Evolutionary conservation across 2,888 invertebrate genomes (phyloP).

Genomic region (Mayetiola destructor): DNA sequence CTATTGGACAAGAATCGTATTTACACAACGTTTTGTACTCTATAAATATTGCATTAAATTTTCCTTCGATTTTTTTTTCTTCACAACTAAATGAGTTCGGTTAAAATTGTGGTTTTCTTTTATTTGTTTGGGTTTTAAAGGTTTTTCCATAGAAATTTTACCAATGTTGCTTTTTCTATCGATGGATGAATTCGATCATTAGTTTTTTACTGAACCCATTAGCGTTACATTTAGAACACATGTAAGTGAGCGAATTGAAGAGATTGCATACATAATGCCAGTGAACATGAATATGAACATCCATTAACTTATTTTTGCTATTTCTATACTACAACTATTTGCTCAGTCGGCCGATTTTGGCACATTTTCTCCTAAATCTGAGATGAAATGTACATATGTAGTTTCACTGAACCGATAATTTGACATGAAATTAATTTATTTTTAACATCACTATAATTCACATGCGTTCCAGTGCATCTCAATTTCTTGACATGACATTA

Average conservation of each 20-base stretch:
- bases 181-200: too few relatives aligned
- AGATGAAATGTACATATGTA: neutral
- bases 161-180: neutral
- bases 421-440: conserved; percentile 9
- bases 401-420: neutral
- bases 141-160: neutral
- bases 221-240: too few relatives aligned
- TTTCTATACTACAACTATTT: too few relatives aligned
- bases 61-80: too few relatives aligned
- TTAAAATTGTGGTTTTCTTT: neutral
- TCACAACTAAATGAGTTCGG: neutral
- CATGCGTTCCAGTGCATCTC: neutral
- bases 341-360: too few relatives aligned
- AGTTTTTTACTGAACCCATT: too few relatives aligned
- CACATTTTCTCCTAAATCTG: too few relatives aligned
- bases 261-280: too few relatives aligned
- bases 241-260: too few relatives aligned
- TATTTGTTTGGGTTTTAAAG: neutral
- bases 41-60: neutral
- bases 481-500: too few relatives aligned
- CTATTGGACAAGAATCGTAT: conserved; percentile 7
- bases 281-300: neutral
- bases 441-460: conserved; percentile 8
- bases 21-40: neutral
- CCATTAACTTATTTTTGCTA: too few relatives aligned